Percentiles rank a stretch among this genome's conserved stretches.
Evolutionary conservation across 92 coral and sea anemone genomes (phyloP).

Genomic region (Phenganax subtilis): DNA sequence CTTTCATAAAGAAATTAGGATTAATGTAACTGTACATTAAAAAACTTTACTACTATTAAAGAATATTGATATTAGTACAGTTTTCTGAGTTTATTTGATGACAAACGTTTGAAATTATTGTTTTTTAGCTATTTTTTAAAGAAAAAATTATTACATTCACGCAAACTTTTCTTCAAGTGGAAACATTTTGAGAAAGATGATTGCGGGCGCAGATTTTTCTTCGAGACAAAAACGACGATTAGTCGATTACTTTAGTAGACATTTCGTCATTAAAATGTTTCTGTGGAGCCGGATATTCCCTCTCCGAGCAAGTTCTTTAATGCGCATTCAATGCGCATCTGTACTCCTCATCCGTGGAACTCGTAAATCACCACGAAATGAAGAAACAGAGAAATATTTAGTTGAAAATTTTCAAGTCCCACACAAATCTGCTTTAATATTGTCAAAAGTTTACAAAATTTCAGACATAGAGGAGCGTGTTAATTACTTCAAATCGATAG

Average conservation of each 20-base stretch:
- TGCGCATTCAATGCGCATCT: conserved; percentile 9
- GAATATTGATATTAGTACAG: no score
- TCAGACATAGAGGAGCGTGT: conserved; percentile 16
- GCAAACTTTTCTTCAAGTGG: background rate
- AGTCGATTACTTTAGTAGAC: background rate
- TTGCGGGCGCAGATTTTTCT: background rate
- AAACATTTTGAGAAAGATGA: background rate
- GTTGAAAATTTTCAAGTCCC: conserved; percentile 16
- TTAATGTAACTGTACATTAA: no score
- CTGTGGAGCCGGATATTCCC: conserved; percentile 4
- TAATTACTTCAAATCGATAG: conserved; percentile 28
- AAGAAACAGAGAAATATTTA: conserved; percentile 12
- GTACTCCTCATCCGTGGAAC: conserved; percentile 15
- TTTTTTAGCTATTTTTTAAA: background rate
- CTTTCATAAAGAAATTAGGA: no score
- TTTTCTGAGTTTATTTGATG: no score
- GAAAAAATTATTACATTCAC: background rate
- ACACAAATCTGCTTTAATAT: background rate
- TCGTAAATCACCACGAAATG: conserved; percentile 7
- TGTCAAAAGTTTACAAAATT: conserved; percentile 4
- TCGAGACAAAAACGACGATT: background rate
- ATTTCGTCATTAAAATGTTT: conserved; percentile 11
- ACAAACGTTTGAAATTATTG: background rate
- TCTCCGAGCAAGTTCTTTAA: background rate
- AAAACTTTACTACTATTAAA: no score